Percentiles rank a stretch among this genome's conserved stretches.
Evolutionary conservation across 1,140 invertebrate genomes (phyloP).

Genomic region (Drosophila pachea): DNA sequence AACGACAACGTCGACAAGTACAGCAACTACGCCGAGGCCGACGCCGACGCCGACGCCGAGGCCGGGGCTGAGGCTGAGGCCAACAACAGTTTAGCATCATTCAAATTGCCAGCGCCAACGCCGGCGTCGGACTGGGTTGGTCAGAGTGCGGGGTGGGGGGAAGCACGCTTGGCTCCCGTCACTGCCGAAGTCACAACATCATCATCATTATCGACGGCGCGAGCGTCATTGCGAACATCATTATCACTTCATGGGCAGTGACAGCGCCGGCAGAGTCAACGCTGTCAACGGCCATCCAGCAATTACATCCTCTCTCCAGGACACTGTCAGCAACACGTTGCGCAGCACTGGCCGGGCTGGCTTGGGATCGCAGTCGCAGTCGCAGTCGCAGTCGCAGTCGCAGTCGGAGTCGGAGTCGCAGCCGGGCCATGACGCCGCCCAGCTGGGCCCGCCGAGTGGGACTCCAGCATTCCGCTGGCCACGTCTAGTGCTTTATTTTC

Average conservation of each 20-base stretch:
- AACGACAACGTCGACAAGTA: conserved; percentile 3
- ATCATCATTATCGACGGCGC: conserved; percentile 9
- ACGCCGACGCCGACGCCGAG: background rate
- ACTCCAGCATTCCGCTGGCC: conserved; percentile 1
- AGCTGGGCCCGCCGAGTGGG: background rate
- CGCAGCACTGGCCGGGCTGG: conserved; percentile 8
- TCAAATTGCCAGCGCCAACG: conserved; percentile 34
- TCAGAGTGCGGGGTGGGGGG: too few relatives aligned
- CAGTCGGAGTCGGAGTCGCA: too few relatives aligned
- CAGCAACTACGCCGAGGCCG: conserved; percentile 3
- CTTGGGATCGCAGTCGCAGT: background rate
- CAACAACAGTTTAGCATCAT: conserved; percentile 47
- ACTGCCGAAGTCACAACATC: conserved; percentile 21
- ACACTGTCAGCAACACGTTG: conserved; percentile 48
- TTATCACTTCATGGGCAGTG: conserved; percentile 36
- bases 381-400: too few relatives aligned
- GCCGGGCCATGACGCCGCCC: too few relatives aligned
- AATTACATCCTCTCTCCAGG: background rate
- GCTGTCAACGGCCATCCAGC: conserved; percentile 39
- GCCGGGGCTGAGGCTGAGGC: too few relatives aligned
- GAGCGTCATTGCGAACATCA: conserved; percentile 21
- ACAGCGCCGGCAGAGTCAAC: conserved; percentile 21
- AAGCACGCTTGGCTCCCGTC: background rate
- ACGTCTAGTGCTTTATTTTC: conserved; percentile 25
- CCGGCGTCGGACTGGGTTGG: background rate